These are phyloP conservation scores for Indicator maculatus DNA, from an alignment of 2,113 vertebrate genomes.

Conservation along the genomic window DNA sequence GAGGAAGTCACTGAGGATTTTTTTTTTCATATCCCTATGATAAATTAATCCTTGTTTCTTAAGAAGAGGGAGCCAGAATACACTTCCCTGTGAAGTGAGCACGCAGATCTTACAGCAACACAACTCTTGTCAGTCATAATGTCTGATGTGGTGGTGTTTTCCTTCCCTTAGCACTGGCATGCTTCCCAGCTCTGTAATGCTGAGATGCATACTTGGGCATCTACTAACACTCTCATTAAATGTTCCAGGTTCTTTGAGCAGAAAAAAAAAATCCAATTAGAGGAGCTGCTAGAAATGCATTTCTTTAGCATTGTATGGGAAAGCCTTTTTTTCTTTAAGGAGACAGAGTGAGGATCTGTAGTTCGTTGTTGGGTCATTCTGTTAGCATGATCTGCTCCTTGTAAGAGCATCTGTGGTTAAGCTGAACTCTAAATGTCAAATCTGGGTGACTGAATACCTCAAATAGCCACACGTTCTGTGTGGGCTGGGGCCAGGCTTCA, in stretches of 20 bases:
- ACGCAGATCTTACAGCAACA: neutral
- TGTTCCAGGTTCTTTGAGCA: neutral
- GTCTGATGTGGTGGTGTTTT: neutral
- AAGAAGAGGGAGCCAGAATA: neutral
- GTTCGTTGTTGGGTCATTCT: neutral
- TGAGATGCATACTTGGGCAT: neutral
- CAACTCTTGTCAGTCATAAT: neutral
- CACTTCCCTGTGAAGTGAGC: neutral
- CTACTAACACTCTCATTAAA: neutral
- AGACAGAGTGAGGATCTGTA: neutral
- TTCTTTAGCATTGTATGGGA: neutral
- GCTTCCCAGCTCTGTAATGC: neutral
- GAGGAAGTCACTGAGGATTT: neutral
- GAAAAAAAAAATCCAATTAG: neutral
- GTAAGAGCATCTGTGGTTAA: neutral
- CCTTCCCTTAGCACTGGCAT: neutral
- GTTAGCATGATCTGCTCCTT: neutral
- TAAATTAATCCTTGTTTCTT: neutral
- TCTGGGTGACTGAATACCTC: neutral
- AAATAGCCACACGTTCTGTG: fast-evolving
- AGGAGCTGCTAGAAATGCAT: neutral
- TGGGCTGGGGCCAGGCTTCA: neutral
- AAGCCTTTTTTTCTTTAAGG: neutral
- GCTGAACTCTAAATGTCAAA: neutral
- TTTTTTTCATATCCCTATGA: neutral